Base-by-base conservation (phyloP, 2,797 vertebrate genomes). In the Trematomus bernacchii region DNA sequence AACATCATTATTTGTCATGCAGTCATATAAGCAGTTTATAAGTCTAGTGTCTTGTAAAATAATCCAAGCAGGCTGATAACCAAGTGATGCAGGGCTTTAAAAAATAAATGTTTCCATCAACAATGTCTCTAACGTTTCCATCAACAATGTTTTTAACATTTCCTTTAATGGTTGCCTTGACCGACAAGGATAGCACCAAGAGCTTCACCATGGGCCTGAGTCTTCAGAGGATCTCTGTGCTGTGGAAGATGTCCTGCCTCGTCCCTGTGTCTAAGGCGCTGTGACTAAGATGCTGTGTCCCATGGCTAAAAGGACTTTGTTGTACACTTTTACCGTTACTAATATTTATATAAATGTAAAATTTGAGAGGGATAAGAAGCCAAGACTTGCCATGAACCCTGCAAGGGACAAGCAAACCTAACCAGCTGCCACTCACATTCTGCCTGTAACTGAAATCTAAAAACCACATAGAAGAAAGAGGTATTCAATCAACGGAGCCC, bases 391-490 rank as follows among this genome's bases (percentile, higher is more conserved):
- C 23, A 21, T 37, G 23, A 48, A 21, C 4, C 60, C 52, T 57
- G 48, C 21, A 55, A 69, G 3, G 16, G 12, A 53, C 43, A 66
- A 59, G 62, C 6, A 63, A 43, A 68, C 48, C 33, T 43, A n/a
- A 61, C n/a, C n/a, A 74, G 27, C 18, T 46, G 53, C 7, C 53
- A 6, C 65, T 76, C 43, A 68, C 15, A 48, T 18, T 44, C 46
- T 58, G 48, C 13, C 40, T 23, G 58, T 67, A 58, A n/a, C 37
- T 51, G 33, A 46, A 33, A 66, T 72, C 19, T 66, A 79, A 58
- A 12, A 21, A 40, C 1, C 66, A 43, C 3, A 50, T 2, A 66
- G 7, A 72, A 19, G 12, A 47, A 53, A 37, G 10, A 61, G 11
- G 6, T 66, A 44, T 48, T 77, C 14, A 67, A 43, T 76, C 14